These are phyloP conservation scores for Peromyscus maniculatus DNA, from an alignment of 2,113 vertebrate genomes.

Conservation along the genomic window DNA sequence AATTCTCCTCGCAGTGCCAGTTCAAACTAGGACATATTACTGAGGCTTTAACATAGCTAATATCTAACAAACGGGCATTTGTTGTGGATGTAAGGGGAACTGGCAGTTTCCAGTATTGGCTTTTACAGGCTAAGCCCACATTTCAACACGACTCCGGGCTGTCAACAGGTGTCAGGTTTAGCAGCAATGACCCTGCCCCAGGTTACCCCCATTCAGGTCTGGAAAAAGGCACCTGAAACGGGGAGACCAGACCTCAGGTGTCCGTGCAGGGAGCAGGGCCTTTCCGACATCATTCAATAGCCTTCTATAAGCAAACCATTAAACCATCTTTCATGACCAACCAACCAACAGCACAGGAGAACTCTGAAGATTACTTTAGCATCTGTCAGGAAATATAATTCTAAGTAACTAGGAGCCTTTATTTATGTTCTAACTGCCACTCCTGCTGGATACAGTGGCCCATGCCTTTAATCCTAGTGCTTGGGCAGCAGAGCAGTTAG, in stretches of 20 bases:
- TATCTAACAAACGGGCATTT: constrained; percentile 78
- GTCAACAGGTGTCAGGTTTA: constrained; percentile 76
- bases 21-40: constrained; percentile 76
- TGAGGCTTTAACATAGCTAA: constrained; percentile 50
- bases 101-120: constrained; percentile 55
- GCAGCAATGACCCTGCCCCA: constrained; percentile 41
- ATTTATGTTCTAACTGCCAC: not conserved
- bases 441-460: not conserved
- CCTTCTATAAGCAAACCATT: constrained; percentile 14
- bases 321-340: constrained; percentile 22
- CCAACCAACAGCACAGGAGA: not conserved
- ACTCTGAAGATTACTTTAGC: not conserved
- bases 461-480: not conserved
- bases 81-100: constrained; percentile 75
- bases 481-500: not conserved
- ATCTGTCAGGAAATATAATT: not conserved
- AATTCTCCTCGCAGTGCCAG: constrained; percentile 59
- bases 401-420: constrained; percentile 8
- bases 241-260: not conserved
- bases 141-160: constrained; percentile 54
- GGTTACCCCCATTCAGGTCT: constrained; percentile 15
- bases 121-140: constrained; percentile 65
- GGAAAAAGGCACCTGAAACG: not conserved
- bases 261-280: not conserved
- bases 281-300: not conserved